Evolutionary conservation across 2,113 vertebrate species (phyloP).

Genomic region (Ornithorhynchus anatinus): DNA sequence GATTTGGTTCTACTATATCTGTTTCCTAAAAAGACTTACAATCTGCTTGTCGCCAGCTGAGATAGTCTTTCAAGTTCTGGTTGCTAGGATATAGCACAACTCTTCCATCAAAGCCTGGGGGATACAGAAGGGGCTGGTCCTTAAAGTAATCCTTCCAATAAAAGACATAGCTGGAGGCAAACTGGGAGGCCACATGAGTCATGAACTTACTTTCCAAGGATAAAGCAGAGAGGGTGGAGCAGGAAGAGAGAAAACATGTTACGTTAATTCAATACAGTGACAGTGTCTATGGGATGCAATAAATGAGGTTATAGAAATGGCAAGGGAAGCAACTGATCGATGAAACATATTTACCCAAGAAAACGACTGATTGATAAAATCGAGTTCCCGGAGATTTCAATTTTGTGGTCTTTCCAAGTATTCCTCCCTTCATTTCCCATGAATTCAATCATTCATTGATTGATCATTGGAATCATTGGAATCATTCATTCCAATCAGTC

Average conservation of each 20-base stretch:
- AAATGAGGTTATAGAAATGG: slow-evolving; percentile 29
- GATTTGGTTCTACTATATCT: background rate
- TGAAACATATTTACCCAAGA: slow-evolving; percentile 1
- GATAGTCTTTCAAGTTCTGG: slow-evolving; percentile 91
- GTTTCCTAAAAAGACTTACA: slow-evolving; percentile 76
- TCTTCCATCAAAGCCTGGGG: slow-evolving; percentile 93
- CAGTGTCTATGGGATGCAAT: background rate
- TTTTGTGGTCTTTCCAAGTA: no score
- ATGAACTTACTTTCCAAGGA: slow-evolving; percentile 90
- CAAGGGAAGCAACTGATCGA: background rate
- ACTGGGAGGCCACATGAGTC: slow-evolving; percentile 96
- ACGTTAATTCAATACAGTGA: slow-evolving; percentile 16
- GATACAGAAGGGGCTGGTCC: slow-evolving; percentile 88
- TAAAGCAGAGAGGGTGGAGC: slow-evolving; percentile 24
- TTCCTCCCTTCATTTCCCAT: no score
- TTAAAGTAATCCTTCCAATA: slow-evolving; percentile 94
- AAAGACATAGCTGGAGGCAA: slow-evolving; percentile 95
- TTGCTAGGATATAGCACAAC: slow-evolving; percentile 93
- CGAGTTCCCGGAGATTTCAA: background rate
- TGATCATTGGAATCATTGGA: no score
- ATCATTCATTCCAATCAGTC: no score
- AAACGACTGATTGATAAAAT: background rate
- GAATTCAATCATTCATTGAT: no score
- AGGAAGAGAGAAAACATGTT: slow-evolving; percentile 26
- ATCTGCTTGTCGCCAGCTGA: slow-evolving; percentile 97